Percentiles rank a stretch among this genome's conserved stretches.
phyloP scores from a whole-genome alignment of 1,140 invertebrate genomes.

The Drosophila subobscura region DNA sequence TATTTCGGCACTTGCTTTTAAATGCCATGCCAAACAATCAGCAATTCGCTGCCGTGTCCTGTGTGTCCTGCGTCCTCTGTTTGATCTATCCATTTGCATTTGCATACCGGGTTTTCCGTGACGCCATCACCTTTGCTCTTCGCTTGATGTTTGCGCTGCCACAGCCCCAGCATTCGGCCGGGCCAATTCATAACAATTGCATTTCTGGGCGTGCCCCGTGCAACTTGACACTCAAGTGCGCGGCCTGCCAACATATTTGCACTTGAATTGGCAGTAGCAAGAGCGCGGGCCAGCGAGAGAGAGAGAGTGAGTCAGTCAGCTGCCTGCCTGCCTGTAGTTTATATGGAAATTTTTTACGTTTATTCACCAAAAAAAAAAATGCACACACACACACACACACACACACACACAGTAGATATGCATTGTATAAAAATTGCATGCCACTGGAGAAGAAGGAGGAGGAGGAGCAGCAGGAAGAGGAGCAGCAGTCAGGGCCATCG shows the following conservation, averaged over 20 bases:
- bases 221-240: slow-evolving; percentile 76
- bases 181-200: slow-evolving; percentile 78
- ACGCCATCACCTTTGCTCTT: slow-evolving; percentile 26
- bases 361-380: slow-evolving; percentile 22
- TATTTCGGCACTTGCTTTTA: slow-evolving; percentile 57
- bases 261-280: slow-evolving; percentile 62
- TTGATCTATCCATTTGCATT: slow-evolving; percentile 62
- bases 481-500: not conserved
- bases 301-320: slow-evolving; percentile 26
- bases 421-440: slow-evolving; percentile 70
- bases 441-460: slow-evolving; percentile 11
- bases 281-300: no score
- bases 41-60: slow-evolving; percentile 27
- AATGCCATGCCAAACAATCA: slow-evolving; percentile 58
- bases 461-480: not conserved
- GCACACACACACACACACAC: slow-evolving; percentile 4
- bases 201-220: slow-evolving; percentile 43
- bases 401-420: slow-evolving; percentile 4
- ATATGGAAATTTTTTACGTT: slow-evolving; percentile 73
- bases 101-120: slow-evolving; percentile 31
- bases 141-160: slow-evolving; percentile 1
- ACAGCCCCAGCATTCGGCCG: slow-evolving; percentile 6
- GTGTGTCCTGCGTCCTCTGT: slow-evolving; percentile 41
- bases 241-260: slow-evolving; percentile 76
- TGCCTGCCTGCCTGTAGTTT: slow-evolving; percentile 61